phyloP scores from a whole-genome alignment of 2,113 vertebrate species.

The Megaleporinus macrocephalus region DNA sequence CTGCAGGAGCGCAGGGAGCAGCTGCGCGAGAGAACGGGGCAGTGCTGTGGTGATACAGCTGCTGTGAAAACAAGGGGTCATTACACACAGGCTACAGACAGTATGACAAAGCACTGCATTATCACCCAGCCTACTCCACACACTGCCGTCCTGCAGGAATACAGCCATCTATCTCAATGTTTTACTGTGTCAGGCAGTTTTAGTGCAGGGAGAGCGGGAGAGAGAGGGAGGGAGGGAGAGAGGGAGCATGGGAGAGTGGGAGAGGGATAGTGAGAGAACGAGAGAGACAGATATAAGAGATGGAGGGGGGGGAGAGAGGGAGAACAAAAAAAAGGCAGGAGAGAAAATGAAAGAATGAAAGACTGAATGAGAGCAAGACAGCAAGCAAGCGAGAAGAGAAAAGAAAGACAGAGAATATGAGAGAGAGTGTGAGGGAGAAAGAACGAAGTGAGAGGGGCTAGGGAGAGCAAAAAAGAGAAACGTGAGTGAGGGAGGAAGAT shows the following conservation, averaged over 20 bases:
- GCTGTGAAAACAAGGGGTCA: slow-evolving; percentile 53
- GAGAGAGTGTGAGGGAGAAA: background rate
- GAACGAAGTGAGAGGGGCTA: background rate
- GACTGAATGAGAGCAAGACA: background rate
- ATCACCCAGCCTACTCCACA: slow-evolving; percentile 47
- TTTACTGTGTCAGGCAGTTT: slow-evolving; percentile 49
- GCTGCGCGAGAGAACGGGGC: slow-evolving; percentile 14
- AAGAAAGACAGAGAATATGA: background rate
- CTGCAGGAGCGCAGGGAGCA: slow-evolving; percentile 34
- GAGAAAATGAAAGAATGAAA: background rate
- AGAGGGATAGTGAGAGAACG: background rate
- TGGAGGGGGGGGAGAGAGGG: background rate
- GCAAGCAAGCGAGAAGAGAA: background rate
- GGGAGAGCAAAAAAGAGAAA: too few relatives aligned
- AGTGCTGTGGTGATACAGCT: slow-evolving; percentile 38
- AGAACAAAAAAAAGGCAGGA: background rate
- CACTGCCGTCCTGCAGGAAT: slow-evolving; percentile 50
- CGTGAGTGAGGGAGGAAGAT: too few relatives aligned
- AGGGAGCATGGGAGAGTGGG: background rate
- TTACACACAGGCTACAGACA: slow-evolving; percentile 49
- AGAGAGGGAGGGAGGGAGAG: background rate
- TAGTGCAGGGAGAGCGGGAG: background rate
- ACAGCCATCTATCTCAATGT: slow-evolving; percentile 56
- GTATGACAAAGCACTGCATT: slow-evolving; percentile 57
- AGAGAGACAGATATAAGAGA: too few relatives aligned